These are phyloP conservation scores for Columbina picui DNA, from an alignment of 2,113 vertebrate species.

Conservation along the genomic window DNA sequence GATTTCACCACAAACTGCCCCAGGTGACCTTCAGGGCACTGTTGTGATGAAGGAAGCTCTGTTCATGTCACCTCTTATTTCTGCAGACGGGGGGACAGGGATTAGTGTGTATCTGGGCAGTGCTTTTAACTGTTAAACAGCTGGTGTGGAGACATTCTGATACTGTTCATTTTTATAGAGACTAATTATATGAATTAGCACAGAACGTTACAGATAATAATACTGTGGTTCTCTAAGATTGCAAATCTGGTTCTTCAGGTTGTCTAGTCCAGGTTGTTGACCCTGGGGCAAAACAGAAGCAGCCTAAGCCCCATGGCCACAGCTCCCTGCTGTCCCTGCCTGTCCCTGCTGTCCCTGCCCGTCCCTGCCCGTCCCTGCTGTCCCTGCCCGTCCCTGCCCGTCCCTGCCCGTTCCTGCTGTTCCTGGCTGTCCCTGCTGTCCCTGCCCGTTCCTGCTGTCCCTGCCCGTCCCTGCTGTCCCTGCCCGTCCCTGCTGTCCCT, in stretches of 20 bases:
- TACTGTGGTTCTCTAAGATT: neutral
- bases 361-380: no score
- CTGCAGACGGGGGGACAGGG: neutral
- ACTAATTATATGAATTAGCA: no score
- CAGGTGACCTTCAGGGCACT: neutral
- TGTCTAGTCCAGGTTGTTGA: neutral
- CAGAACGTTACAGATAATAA: no score
- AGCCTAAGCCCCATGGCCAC: no score
- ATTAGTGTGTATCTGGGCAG: fast-evolving
- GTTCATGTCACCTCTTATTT: neutral
- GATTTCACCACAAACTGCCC: neutral
- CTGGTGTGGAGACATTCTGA: fast-evolving
- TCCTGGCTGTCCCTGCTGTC: no score
- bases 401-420: no score
- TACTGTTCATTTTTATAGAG: neutral
- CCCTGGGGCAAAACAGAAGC: neutral
- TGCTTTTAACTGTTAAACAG: neutral
- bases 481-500: no score
- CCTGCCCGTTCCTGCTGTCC: no score
- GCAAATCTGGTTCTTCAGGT: neutral
- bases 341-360: no score
- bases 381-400: no score
- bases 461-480: no score
- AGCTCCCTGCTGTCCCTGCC: no score
- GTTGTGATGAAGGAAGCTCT: neutral